A percentile compares a stretch with the other conserved stretches of the same genome.
phyloP scores from a whole-genome alignment of 2,888 invertebrate species.

The Eudemis profundana region DNA sequence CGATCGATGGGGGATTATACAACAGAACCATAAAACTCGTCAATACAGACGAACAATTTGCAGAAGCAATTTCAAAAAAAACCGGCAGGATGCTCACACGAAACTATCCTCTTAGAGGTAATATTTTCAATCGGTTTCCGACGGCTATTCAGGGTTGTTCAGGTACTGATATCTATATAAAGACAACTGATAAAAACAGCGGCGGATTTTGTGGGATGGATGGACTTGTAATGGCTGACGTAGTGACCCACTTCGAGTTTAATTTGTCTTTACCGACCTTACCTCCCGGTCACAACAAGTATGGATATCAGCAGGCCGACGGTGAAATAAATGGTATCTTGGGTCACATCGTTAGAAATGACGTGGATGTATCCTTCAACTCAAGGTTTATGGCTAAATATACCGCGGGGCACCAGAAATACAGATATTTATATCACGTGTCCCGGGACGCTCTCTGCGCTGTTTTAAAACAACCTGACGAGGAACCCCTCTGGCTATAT shows the following conservation, averaged over 20 bases:
- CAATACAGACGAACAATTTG: constrained; percentile 44
- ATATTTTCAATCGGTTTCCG: constrained; percentile 62
- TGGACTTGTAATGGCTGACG: constrained; percentile 61
- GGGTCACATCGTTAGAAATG: constrained; percentile 53
- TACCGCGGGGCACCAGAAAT: constrained; percentile 34
- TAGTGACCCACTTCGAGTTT: constrained; percentile 57
- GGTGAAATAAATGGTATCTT: constrained; percentile 56
- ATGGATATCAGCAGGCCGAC: constrained; percentile 51
- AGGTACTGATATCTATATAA: constrained; percentile 53
- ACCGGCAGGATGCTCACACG: constrained; percentile 49
- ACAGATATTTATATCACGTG: constrained; percentile 56
- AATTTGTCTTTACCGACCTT: constrained; percentile 49
- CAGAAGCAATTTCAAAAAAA: constrained; percentile 44
- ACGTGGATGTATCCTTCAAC: constrained; percentile 66
- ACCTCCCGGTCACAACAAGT: constrained; percentile 48
- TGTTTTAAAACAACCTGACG: constrained; percentile 52
- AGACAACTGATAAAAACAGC: constrained; percentile 48
- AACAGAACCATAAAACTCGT: constrained; percentile 59
- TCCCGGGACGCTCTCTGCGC: constrained; percentile 58
- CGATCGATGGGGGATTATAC: constrained; percentile 49
- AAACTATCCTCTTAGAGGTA: constrained; percentile 59
- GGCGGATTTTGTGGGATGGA: constrained; percentile 63
- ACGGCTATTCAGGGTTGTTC: constrained; percentile 59
- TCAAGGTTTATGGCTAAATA: constrained; percentile 64
- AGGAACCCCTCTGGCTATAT: constrained; percentile 61